phyloP scores from a whole-genome alignment of 2,797 vertebrate species.

The Serranus cabrilla region DNA sequence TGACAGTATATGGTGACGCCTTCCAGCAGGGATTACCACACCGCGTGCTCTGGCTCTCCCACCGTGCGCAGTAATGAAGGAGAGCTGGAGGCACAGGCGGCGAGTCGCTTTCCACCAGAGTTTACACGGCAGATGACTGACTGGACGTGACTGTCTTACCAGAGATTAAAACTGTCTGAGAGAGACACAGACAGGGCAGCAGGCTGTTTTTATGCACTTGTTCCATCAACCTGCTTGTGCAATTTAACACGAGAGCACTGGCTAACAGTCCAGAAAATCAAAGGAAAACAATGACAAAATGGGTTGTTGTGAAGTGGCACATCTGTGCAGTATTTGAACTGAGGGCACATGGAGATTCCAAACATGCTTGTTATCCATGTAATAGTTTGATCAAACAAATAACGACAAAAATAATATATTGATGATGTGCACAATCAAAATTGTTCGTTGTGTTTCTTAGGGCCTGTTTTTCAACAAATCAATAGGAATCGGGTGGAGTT shows the following conservation, averaged over 20 bases:
- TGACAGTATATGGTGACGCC: slow-evolving; percentile 65
- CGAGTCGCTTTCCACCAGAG: slow-evolving; percentile 55
- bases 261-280: slow-evolving; percentile 42
- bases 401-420: too few species aligned
- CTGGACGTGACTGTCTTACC: slow-evolving; percentile 69
- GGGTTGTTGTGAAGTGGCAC: background rate
- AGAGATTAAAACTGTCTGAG: slow-evolving; percentile 70
- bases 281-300: slow-evolving; percentile 1
- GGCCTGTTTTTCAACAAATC: too few species aligned
- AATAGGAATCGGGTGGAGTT: too few species aligned
- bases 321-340: background rate
- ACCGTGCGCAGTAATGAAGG: slow-evolving; percentile 76
- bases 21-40: slow-evolving; percentile 75
- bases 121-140: slow-evolving; percentile 60
- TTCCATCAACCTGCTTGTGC: slow-evolving; percentile 33
- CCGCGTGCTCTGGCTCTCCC: slow-evolving; percentile 62
- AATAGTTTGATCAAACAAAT: too few species aligned
- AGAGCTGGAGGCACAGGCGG: slow-evolving; percentile 44
- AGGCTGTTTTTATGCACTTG: slow-evolving; percentile 32
- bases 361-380: background rate
- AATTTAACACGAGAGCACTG: slow-evolving; percentile 29
- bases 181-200: background rate
- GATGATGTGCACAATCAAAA: too few species aligned
- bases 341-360: background rate
- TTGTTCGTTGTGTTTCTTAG: too few species aligned